Evolutionary conservation across 2,888 invertebrate genomes (phyloP).

Genomic region (Andrena fulva): DNA sequence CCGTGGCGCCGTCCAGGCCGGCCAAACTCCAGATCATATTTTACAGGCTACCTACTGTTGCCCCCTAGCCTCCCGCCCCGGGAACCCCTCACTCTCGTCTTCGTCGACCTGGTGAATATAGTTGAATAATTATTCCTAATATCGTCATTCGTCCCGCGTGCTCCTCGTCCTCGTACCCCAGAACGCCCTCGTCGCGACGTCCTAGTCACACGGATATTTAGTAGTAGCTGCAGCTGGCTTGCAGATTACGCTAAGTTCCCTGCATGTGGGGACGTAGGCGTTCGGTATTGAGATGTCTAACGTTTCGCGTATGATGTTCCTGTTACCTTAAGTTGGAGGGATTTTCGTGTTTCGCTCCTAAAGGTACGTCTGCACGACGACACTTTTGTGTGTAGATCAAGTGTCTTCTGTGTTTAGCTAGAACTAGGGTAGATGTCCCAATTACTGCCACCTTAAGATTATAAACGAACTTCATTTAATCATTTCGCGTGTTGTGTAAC

Average conservation of each 20-base stretch:
- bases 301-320: background rate
- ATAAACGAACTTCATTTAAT: too few species aligned
- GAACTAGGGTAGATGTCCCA: too few species aligned
- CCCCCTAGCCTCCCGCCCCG: constrained; percentile 21
- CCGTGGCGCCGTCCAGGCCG: constrained; percentile 73
- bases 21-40: constrained; percentile 81
- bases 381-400: too few species aligned
- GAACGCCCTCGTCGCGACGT: background rate
- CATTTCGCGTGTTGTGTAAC: too few species aligned
- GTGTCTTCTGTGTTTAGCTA: too few species aligned
- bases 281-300: constrained; percentile 1
- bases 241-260: constrained; percentile 13
- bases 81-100: constrained; percentile 26
- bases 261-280: background rate
- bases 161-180: constrained; percentile 23
- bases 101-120: constrained; percentile 69
- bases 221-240: constrained; percentile 18
- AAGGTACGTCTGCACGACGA: too few species aligned
- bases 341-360: too few species aligned
- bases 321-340: too few species aligned
- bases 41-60: constrained; percentile 71
- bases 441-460: too few species aligned
- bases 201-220: constrained; percentile 20
- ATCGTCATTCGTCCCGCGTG: constrained; percentile 76
- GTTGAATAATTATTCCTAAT: constrained; percentile 82